phyloP scores from a whole-genome alignment of 2,888 invertebrate genomes.

The Cataglyphis altisquamis region DNA sequence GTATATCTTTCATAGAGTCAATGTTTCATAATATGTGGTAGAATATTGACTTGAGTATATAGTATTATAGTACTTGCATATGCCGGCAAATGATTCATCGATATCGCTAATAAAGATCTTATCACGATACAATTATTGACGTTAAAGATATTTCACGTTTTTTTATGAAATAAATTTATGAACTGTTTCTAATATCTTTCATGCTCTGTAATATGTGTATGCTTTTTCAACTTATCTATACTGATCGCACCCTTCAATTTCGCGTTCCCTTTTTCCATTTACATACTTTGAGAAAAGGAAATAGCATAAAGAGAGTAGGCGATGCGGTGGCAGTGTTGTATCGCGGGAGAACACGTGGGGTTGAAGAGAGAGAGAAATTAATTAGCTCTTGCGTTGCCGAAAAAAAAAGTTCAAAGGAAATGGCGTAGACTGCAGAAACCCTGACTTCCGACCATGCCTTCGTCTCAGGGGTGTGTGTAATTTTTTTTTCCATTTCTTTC shows the following conservation, averaged over 20 bases:
- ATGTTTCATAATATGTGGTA: background rate
- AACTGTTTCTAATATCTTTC: background rate
- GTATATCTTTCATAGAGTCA: constrained; percentile 19
- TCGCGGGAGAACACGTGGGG: constrained; percentile 59
- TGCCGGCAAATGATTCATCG: background rate
- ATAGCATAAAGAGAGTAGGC: constrained; percentile 58
- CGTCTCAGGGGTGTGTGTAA: constrained; percentile 69
- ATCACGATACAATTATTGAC: background rate
- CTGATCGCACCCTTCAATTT: constrained; percentile 40
- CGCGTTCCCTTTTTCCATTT: constrained; percentile 38
- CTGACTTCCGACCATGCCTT: constrained; percentile 72
- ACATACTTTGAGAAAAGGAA: constrained; percentile 67
- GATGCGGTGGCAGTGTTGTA: constrained; percentile 62
- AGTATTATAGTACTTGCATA: background rate
- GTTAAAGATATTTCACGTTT: background rate
- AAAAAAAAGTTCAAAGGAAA: constrained; percentile 84
- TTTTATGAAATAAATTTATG: background rate
- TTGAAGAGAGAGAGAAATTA: constrained; percentile 77
- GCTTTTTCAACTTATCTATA: constrained; percentile 21
- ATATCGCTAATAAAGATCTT: background rate
- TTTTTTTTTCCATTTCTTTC: constrained; percentile 38
- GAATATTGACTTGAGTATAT: background rate
- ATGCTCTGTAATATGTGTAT: background rate
- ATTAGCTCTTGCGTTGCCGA: constrained; percentile 80
- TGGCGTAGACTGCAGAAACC: constrained; percentile 75